These are phyloP conservation scores for Chesias legatella DNA, from an alignment of 2,888 invertebrate species.

Conservation along the genomic window DNA sequence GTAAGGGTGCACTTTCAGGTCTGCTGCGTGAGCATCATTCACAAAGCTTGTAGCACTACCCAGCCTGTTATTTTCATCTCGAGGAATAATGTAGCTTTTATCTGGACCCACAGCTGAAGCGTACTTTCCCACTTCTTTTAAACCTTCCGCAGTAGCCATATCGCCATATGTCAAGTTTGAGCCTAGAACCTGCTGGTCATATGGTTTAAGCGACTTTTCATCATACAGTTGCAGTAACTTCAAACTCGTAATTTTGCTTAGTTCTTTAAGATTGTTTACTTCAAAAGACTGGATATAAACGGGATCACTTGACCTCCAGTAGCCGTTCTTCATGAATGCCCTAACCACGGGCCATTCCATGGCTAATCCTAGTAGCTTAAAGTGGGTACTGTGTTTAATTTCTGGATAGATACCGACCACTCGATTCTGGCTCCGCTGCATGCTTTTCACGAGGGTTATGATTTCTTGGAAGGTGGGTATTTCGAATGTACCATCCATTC, in stretches of 20 bases:
- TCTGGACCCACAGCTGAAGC: constrained; percentile 68
- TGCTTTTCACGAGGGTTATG: constrained; percentile 57
- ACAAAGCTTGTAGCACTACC: constrained; percentile 56
- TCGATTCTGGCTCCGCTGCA: constrained; percentile 55
- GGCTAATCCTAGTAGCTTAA: constrained; percentile 49
- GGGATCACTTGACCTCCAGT: constrained; percentile 45
- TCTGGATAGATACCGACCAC: constrained; percentile 67
- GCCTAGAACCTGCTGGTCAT: constrained; percentile 48
- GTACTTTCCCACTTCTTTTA: constrained; percentile 58
- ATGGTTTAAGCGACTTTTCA: constrained; percentile 43
- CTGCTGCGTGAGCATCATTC: constrained; percentile 54
- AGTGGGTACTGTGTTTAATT: constrained; percentile 64
- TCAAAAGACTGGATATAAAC: constrained; percentile 72
- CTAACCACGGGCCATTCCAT: constrained; percentile 58
- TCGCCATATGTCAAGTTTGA: constrained; percentile 55
- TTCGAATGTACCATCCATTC: constrained; percentile 54
- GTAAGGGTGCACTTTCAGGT: constrained; percentile 65
- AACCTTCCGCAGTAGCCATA: constrained; percentile 61
- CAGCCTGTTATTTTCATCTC: constrained; percentile 47
- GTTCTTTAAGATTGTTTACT: constrained; percentile 58
- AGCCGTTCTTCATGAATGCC: constrained; percentile 56
- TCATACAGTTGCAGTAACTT: constrained; percentile 59
- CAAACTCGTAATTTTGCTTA: constrained; percentile 56
- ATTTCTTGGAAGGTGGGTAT: constrained; percentile 67
- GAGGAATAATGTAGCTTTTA: constrained; percentile 63